Conservation (phyloP, 2,888 invertebrate genomes). For the Alsophila aescularia region DNA sequence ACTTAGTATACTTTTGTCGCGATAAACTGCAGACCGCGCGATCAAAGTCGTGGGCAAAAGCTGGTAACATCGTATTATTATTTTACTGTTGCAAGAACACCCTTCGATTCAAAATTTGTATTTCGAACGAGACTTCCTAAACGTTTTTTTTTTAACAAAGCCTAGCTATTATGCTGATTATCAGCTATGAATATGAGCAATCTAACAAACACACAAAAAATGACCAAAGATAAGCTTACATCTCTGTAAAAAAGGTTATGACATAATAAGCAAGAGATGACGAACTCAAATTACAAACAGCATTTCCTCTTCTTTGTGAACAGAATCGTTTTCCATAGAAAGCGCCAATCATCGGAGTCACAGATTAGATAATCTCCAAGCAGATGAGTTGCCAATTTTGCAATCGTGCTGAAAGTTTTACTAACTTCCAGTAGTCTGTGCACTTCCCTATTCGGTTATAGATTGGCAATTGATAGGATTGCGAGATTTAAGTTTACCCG, state of each 20-base stretch:
- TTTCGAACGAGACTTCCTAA: no score
- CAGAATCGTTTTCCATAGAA: constrained; percentile 26
- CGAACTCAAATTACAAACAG: not conserved
- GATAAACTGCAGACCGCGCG: no score
- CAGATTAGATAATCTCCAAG: constrained; percentile 18
- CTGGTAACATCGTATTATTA: no score
- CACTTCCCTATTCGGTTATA: constrained; percentile 13
- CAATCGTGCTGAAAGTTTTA: constrained; percentile 21
- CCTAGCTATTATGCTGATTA: no score
- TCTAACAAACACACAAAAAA: not conserved
- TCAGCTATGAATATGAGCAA: no score
- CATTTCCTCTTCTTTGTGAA: constrained; percentile 1
- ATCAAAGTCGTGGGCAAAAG: no score
- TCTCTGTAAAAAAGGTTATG: not conserved
- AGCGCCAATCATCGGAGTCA: constrained; percentile 27
- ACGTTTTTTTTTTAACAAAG: no score
- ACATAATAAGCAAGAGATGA: constrained; percentile 4
- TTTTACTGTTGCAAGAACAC: no score
- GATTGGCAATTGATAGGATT: constrained; percentile 4
- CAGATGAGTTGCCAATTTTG: constrained; percentile 19
- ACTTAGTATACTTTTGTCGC: no score
- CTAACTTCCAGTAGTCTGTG: constrained; percentile 11
- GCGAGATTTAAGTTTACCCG: constrained; percentile 1
- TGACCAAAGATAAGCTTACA: not conserved
- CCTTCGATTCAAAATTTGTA: no score